Base-by-base conservation (phyloP, 2,113 vertebrate genomes). In the Brachypodius melanocephalos region DNA sequence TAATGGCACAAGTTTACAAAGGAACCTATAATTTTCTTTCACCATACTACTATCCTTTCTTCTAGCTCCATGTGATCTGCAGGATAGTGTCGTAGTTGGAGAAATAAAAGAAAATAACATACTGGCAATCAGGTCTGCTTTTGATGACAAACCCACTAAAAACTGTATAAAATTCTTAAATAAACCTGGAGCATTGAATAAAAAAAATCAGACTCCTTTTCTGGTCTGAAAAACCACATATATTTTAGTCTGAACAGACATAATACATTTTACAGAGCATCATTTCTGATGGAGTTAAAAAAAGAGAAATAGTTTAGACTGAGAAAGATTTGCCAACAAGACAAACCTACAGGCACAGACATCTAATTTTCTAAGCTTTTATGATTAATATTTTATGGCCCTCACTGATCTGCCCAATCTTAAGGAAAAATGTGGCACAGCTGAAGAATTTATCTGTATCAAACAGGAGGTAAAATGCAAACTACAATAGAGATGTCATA, bases 371-470 rank as follows among this genome's bases (percentile, higher is more conserved):
- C 93, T 96, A 89, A 94, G 96, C 92, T 96, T 98, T 98, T 89
- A 88, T 95, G 81, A 97, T 98, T 97, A 98, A 98, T 98, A 98
- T 98, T 99, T 98, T 98, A 99, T 98, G 93, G 95, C 59, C 63
- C 63, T 96, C 92, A 95, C 96, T 96, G 96, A 97, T 89, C 77
- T 95, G 94, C 95, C 92, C 92, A 93, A 32, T 97, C 97, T 95
- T 95, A 97, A 97, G 97, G 97, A 98, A 98, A 98, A 97, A 97
- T 97, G 95, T 97, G 42, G 49, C 77, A 17, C 14, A 90, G 72
- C 89, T 96, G 94, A 90, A 95, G 95, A 95, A 98, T 96, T 95
- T 80, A 92, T 93, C 76, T 94, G 43, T 89, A 71, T 85, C 81
- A 83, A 69, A 79, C 59, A 79, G 72, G 61, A 93, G 54, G 34